Base-by-base conservation (phyloP, 2,113 vertebrate species). In the Stegostoma tigrinum region DNA sequence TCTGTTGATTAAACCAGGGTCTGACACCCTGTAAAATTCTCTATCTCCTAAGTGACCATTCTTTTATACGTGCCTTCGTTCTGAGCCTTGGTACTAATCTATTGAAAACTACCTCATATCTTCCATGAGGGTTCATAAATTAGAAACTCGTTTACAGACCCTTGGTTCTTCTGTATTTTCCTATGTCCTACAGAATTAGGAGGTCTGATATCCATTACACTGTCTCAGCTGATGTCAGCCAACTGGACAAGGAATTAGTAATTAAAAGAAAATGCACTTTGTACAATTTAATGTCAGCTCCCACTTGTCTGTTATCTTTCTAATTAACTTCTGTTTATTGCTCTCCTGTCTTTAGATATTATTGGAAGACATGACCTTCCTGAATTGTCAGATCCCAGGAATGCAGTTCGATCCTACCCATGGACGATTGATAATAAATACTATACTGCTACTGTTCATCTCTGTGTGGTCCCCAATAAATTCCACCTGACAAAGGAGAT, bases 361-460 rank as follows among this genome's bases (percentile, higher is more conserved):
- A 97, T 98, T 95, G 98, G 97, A 78, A 96, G 96, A 80, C 97
- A 98, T 72, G 97, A 98, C 96, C 97, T 98, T 45, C 97, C 97
- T 1, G 97, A 97, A 95, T 97, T 98, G 95, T 96, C 96, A 1
- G 96, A 98, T 78, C 96, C 96, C 23, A 97, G 96, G 1, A 98
- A 98, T 21, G 96, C 97, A 1, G 98, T 99, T 95, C 96, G 96
- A 90, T 98, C 98, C 97, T 99, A 99, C 96, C 99, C 99, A 68
- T 99, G 99, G 99, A 99, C 98, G 24, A 99, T 99, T 97, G 99
- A 99, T 96, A 99, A 99, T 97, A 99, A 99, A 96, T 99, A 99
- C 14, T 99, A 99, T 15, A 99, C 98, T 0, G 99, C 99, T 17
- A 97, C 98, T 66, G 98, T 99, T 94, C 98, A 98, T 61, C 97